Conservation (phyloP, 2,888 invertebrate genomes). For the Clepsis dumicolana region DNA sequence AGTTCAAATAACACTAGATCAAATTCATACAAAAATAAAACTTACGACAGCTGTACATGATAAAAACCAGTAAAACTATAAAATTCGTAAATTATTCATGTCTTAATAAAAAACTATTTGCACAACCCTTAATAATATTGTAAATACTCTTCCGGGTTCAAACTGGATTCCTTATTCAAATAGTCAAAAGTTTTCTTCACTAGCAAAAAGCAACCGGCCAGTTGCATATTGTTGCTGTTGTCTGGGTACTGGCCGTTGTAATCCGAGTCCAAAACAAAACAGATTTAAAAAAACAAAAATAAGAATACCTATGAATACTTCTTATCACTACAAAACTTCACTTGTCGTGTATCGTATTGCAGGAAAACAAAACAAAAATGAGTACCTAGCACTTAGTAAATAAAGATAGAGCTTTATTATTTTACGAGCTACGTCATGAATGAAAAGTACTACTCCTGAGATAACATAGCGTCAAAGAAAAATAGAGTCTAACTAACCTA, state of each 20-base stretch:
- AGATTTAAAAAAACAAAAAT: neutral
- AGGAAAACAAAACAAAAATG: neutral
- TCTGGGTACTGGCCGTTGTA: neutral
- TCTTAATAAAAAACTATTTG: neutral
- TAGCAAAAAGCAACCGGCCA: neutral
- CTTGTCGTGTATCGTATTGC: neutral
- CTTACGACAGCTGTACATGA: neutral
- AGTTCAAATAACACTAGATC: neutral
- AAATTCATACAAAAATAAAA: neutral
- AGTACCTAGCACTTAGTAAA: too few species aligned
- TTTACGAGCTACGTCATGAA: neutral
- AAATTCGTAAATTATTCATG: neutral
- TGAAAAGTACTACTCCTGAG: neutral
- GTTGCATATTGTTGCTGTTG: neutral
- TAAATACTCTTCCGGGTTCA: neutral
- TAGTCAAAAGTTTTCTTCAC: neutral
- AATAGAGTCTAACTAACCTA: neutral
- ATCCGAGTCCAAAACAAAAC: neutral
- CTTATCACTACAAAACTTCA: neutral
- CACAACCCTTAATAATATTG: constrained; percentile 17
- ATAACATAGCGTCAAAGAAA: neutral
- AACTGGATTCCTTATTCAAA: constrained; percentile 9
- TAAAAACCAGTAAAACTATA: neutral
- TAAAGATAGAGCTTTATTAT: constrained; percentile 1
- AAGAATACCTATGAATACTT: too few species aligned